Base-by-base conservation (phyloP, 2,113 vertebrate genomes). In the Ia io region DNA sequence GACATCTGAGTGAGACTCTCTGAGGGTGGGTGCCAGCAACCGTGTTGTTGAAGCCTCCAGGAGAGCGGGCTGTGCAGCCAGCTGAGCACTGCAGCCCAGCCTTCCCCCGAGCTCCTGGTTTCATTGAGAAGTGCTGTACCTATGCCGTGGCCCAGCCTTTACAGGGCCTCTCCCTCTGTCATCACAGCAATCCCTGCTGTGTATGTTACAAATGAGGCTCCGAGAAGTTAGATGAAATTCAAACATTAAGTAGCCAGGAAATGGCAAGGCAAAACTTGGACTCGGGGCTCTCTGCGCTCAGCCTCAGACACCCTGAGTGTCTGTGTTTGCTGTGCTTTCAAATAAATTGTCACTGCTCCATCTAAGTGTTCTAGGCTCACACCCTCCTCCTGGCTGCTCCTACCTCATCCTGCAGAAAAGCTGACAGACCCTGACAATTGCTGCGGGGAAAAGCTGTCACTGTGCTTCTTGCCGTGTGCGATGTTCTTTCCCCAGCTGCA, bases 191-290 rank as follows among this genome's bases (percentile, higher is more conserved):
- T 40, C 3, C 23, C 42, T 63, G 11, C 0, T 37, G 42, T 76
- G 13, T 40, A 40, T 35, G 69, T 93, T 22, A n/a, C 18, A 78
- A 59, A 14, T 67, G n/a, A 79, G 2, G 17, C 65, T 82, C 44
- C 61, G 59, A 87, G 32, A 82, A 12, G 30, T 76, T 40, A 71
- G 51, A 7, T 16, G 6, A 40, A 37, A 7, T 76, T 35, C 59
- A 28, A 32, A 93, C 51, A 51, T 70, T 80, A 69, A 95, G 20
- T 9, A 76, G 23, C 13, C 56, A 88, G 14, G 49, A 73, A 90
- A 73, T 9, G 61, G 17, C 12, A 53, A 56, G 28, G 40, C 42
- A 56, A 40, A 37, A 56, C 73, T 84, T 80, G 51, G 70, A 56
- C n/a, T 49, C 40, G 49, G 23, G 74, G 74, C 5, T 51, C 9